Evolutionary conservation across 2,888 invertebrate genomes (phyloP), one percentile per base, ranked within the genome.

Genomic region (Ophioninae sp.): DNA sequence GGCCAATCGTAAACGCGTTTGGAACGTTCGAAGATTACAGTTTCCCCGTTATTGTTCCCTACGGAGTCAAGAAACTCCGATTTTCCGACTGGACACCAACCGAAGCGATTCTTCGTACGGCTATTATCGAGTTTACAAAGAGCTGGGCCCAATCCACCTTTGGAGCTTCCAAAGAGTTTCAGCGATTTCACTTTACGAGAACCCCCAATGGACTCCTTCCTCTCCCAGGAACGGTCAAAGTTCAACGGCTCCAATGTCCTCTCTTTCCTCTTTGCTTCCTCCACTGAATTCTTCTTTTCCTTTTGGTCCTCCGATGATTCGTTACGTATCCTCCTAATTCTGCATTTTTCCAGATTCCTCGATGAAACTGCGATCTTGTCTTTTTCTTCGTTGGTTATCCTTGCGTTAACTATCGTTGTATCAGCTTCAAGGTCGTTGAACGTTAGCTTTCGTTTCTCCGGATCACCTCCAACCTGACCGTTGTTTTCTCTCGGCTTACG

Each of bases 401-500:
- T 58, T 6, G 58, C 71, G 20, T 56, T 41, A 1, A 39, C 22
- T 56, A 39, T 44, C 51, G 69, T 51, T n/a, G 65, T 13, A 39
- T 79, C 7, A 65, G 30, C 69, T 23, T 72, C 37, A 8, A 23
- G 59, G 51, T 73, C 65, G 78, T 75, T 74, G 71, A 56, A 39
- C 59, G 69, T 68, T 68, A 73, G 73, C 79, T 79, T 79, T 64
- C 67, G 81, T 22, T 82, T 77, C 65, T 73, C 81, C 63, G 67
- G 79, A 63, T 63, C 75, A 63, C 51, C 51, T 13, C 76, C 71
- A 72, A 51, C 71, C n/a, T 65, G 71, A 67, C 72, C 65, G 64
- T 68, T 67, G 86, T 85, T 88, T 81, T 90, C 87, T 90, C 88
- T 89, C 88, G 88, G 89, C 88, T 89, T 89, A 88, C 88, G 88